phyloP scores from a whole-genome alignment of 2,113 vertebrate species.

The Pelecanus crispus region DNA sequence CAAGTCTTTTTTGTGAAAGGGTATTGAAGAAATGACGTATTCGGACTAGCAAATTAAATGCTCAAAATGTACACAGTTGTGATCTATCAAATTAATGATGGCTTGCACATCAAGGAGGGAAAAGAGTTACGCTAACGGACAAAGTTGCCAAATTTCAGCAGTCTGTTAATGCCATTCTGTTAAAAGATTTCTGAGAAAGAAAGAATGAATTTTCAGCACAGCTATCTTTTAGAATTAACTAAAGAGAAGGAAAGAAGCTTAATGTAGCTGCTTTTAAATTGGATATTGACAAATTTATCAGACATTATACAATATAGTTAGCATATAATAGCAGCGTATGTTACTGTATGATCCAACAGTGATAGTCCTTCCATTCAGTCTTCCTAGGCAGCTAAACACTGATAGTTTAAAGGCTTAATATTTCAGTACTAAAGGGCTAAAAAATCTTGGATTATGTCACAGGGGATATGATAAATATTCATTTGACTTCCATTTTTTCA shows the following conservation, averaged over 20 bases:
- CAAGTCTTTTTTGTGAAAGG: neutral
- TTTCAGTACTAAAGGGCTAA: neutral
- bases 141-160: neutral
- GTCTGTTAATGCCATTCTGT: neutral
- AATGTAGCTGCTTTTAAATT: neutral
- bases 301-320: neutral
- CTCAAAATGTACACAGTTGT: neutral
- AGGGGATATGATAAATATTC: neutral
- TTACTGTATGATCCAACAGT: neutral
- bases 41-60: neutral
- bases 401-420: neutral
- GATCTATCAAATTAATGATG: neutral
- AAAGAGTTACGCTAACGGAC: neutral
- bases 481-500: neutral
- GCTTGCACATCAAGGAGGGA: neutral
- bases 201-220: neutral
- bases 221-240: neutral
- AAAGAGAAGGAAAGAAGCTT: neutral
- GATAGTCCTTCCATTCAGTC: neutral
- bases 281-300: neutral
- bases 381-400: neutral
- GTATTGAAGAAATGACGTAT: neutral
- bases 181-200: neutral
- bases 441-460: neutral
- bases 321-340: rapidly evolving